Base-by-base conservation (phyloP, 1,140 invertebrate genomes). In the Metopolophium dirhodum region DNA sequence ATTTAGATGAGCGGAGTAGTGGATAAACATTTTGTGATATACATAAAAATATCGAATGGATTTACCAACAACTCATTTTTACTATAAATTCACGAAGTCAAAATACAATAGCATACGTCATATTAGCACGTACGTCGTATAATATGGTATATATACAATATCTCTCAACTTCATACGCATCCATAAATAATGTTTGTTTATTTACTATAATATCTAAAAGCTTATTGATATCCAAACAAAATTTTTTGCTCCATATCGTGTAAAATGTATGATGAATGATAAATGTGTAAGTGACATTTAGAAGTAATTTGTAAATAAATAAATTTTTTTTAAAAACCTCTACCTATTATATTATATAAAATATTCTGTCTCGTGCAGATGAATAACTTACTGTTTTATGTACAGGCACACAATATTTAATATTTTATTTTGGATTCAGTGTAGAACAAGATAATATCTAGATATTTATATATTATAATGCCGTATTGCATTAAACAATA, bases 281-380 rank as follows among this genome's bases (percentile, higher is more conserved):
- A 49, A 35, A 88, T 49, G 22, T 54, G 87, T 7, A 89, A 51
- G 8, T 54, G 87, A 54, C n/a, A 37, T 89, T 37, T 37, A 37
- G 23, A 89, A 89, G 49, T 89, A 26, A 89, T 54, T 89, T 54
- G 9, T 54, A 88, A 51, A 88, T 37, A 87, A 87, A 49, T 49
- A 87, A 30, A 68, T 4, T 68, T 68, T 26, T 30, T 68, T n/a
- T 0, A 14, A 68, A 61, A 30, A 68, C 61, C 61, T 68, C 2
- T 30, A 61, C 7, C 23, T 61, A 61, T 61, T 30, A 30, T 68
- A 41, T n/a, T 68, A 41, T n/a, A 14, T 2, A 37, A 89, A n/a
- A 54, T 54, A 54, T 54, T 54, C n/a, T 37, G 87, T 89, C n/a
- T 54, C 87, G 1, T 18, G 20, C 35, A 89, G n/a, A 20, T 54